phyloP scores from a whole-genome alignment of 1,140 invertebrate genomes.

The Triops cancriformis region DNA sequence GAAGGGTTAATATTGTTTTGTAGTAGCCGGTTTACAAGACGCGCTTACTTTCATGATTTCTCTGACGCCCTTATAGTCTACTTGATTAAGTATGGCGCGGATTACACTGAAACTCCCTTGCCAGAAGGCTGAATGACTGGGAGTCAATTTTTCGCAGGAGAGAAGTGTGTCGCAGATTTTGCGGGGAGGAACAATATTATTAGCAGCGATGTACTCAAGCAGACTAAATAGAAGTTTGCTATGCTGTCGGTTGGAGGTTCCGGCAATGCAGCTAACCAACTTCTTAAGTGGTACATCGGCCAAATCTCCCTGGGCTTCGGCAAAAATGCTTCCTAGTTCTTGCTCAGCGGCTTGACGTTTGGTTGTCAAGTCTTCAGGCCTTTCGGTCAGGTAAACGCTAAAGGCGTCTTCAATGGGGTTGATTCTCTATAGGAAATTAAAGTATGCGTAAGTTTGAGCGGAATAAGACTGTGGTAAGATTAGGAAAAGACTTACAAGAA shows the following conservation, averaged over 20 bases:
- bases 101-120: constrained; percentile 77
- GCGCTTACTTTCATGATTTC: constrained; percentile 75
- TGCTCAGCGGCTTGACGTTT: constrained; percentile 55
- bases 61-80: constrained; percentile 89
- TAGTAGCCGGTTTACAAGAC: background rate
- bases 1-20: background rate
- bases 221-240: constrained; percentile 61
- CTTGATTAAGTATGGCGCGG: constrained; percentile 72
- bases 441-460: background rate
- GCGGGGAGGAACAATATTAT: constrained; percentile 52
- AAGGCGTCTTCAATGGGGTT: constrained; percentile 79
- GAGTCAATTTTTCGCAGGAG: constrained; percentile 41
- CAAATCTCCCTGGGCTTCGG: constrained; percentile 51
- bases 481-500: constrained; percentile 15
- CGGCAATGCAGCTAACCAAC: constrained; percentile 58
- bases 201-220: constrained; percentile 60
- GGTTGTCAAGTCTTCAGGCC: constrained; percentile 54
- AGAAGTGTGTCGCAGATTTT: constrained; percentile 46
- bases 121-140: constrained; percentile 48
- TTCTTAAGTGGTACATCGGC: constrained; percentile 60
- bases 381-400: constrained; percentile 69
- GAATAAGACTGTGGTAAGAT: background rate
- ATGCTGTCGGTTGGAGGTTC: constrained; percentile 57
- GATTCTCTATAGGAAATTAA: constrained; percentile 54
- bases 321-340: constrained; percentile 46